A percentile compares a stretch with the other conserved stretches of the same genome.
phyloP scores from a whole-genome alignment of 2,113 vertebrate species.

The Psilopogon haemacephalus region DNA sequence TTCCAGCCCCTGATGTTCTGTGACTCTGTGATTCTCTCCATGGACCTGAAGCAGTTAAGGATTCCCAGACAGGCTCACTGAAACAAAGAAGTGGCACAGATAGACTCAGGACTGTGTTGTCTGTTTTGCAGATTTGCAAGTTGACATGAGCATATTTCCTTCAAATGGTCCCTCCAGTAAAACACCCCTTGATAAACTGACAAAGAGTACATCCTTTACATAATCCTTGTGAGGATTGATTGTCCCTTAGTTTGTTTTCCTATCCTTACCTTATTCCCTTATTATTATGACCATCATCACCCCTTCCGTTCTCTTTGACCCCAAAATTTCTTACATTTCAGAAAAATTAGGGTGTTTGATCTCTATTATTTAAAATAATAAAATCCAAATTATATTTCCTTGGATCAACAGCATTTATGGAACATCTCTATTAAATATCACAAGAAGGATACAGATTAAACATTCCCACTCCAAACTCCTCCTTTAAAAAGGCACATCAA shows the following conservation, averaged over 20 bases:
- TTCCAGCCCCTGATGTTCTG: no score
- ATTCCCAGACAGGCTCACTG: conserved; percentile 73
- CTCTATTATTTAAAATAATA: background rate
- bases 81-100: background rate
- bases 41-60: conserved; percentile 79
- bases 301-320: background rate
- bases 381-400: background rate
- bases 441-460: background rate
- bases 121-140: background rate
- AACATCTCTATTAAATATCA: background rate
- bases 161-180: background rate
- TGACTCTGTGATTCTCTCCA: conserved; percentile 57
- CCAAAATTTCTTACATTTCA: background rate
- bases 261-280: background rate
- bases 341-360: background rate
- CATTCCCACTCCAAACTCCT: background rate
- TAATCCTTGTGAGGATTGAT: background rate
- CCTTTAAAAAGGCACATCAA: background rate
- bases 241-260: background rate
- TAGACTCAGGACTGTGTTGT: background rate
- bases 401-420: background rate
- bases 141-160: background rate
- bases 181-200: background rate
- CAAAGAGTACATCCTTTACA: background rate
- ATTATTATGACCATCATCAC: background rate